Evolutionary conservation across 2,797 vertebrate genomes (phyloP).

Genomic region (Mormyrops boulengeri): DNA sequence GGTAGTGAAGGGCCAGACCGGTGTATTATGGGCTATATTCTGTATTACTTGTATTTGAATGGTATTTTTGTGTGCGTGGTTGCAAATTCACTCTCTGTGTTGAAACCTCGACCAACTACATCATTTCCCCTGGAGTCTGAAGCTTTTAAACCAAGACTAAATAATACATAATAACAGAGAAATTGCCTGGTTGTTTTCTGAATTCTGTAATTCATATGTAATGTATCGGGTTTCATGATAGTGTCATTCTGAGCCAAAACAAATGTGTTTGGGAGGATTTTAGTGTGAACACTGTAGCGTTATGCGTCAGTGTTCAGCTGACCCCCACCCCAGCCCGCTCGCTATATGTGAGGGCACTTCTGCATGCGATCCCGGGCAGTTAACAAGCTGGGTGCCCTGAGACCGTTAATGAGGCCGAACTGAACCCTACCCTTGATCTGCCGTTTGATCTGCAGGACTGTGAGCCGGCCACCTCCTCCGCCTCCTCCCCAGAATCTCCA

Average conservation of each 20-base stretch:
- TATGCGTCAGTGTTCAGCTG: neutral
- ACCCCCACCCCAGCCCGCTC: neutral
- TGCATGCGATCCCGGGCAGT: neutral
- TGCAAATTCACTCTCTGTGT: neutral
- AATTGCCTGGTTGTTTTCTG: neutral
- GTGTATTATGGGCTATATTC: neutral
- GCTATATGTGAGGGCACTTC: neutral
- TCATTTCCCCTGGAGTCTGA: neutral
- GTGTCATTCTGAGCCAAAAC: neutral
- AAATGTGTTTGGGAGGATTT: neutral
- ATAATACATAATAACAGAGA: neutral
- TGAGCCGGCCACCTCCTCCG: neutral
- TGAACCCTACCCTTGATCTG: neutral
- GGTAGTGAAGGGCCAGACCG: neutral
- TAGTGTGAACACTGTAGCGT: neutral
- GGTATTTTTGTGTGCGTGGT: neutral
- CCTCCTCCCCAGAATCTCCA: neutral
- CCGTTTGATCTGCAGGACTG: neutral
- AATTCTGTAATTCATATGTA: neutral
- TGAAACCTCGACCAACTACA: neutral
- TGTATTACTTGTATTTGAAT: neutral
- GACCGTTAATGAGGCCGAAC: neutral
- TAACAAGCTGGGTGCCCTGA: neutral
- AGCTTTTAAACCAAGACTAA: neutral
- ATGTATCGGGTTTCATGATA: neutral